A percentile compares a stretch with the other conserved stretches of the same genome.
phyloP scores from a whole-genome alignment of 2,888 invertebrate species.

The Pammene aurita region DNA sequence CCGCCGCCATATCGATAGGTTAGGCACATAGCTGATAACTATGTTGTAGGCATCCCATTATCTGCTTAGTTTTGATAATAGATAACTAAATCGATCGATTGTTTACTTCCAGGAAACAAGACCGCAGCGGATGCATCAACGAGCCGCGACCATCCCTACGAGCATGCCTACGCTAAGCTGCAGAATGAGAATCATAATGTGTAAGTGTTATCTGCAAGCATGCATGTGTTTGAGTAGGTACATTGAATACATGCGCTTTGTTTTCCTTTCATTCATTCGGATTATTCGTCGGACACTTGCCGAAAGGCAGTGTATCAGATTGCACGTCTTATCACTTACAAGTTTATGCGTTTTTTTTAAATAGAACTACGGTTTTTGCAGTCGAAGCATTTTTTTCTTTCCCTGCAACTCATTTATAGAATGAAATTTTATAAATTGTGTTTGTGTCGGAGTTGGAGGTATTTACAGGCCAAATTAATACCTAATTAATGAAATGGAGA shows the following conservation, averaged over 20 bases:
- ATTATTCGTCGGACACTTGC: neutral
- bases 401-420: neutral
- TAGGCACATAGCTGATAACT: conserved; percentile 4
- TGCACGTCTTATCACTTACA: neutral
- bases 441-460: conserved; percentile 28
- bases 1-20: conserved; percentile 19
- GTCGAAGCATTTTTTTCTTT: neutral
- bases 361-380: neutral
- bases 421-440: conserved; percentile 19
- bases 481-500: neutral
- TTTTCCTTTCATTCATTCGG: neutral
- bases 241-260: neutral
- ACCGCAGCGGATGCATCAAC: conserved; percentile 63
- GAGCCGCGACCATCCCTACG: conserved; percentile 85
- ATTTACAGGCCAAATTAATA: neutral
- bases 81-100: conserved; percentile 43
- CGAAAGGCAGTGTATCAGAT: neutral
- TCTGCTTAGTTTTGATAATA: conserved; percentile 28
- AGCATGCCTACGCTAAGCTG: conserved; percentile 90
- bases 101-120: conserved; percentile 63
- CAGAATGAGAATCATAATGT: conserved; percentile 81
- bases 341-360: neutral
- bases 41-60: conserved; percentile 21
- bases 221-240: neutral
- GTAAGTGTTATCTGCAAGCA: conserved; percentile 54